Percentiles rank a stretch among this genome's conserved stretches.
phyloP scores from a whole-genome alignment of 1,140 invertebrate genomes.

The Drosophila leontia region DNA sequence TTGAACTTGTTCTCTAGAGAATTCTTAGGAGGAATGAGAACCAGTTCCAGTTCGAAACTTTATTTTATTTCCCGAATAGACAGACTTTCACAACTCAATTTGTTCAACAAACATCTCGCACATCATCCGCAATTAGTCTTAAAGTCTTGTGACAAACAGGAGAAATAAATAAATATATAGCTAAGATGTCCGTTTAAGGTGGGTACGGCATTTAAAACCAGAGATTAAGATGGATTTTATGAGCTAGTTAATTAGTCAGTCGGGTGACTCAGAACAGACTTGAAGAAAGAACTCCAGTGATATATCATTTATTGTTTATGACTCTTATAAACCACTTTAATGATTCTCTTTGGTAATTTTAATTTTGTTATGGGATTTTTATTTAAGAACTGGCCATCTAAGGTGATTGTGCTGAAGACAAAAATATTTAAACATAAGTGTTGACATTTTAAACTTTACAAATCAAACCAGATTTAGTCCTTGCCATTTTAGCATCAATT shows the following conservation, averaged over 20 bases:
- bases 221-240: constrained; percentile 40
- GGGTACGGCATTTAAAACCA: constrained; percentile 33
- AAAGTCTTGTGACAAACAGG: constrained; percentile 21
- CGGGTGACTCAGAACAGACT: constrained; percentile 21
- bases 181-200: constrained; percentile 32
- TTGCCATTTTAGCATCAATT: neutral
- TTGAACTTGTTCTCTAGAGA: constrained; percentile 23
- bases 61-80: constrained; percentile 14
- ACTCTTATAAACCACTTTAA: neutral
- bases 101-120: constrained; percentile 21
- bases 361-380: neutral
- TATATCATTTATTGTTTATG: constrained; percentile 8
- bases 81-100: constrained; percentile 43
- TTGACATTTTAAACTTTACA: neutral
- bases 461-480: neutral
- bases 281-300: constrained; percentile 4
- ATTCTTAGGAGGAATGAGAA: constrained; percentile 27
- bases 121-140: constrained; percentile 32
- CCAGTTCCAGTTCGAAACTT: constrained; percentile 25
- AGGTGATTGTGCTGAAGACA: neutral
- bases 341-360: neutral
- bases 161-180: neutral
- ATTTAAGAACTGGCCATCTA: neutral
- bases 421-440: neutral
- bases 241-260: constrained; percentile 31